These are phyloP conservation scores for Dyspetes luteomarginatus DNA, from an alignment of 2,888 invertebrate genomes.

Conservation along the genomic window DNA sequence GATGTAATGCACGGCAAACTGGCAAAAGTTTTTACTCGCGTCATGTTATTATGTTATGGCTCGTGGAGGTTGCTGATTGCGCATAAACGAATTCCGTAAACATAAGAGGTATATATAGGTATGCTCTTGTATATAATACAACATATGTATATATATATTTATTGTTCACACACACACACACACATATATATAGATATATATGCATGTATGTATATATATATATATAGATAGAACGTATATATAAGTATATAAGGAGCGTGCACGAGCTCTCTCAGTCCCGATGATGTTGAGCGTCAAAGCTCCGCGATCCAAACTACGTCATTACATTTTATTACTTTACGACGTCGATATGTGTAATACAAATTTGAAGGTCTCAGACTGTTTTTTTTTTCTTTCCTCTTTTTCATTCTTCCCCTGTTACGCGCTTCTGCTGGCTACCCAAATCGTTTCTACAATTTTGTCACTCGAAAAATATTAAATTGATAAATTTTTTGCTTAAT, in stretches of 20 bases:
- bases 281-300: conserved; percentile 13
- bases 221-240: too few species aligned
- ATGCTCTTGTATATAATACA: background rate
- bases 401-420: background rate
- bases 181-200: conserved; percentile 13
- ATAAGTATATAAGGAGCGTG: background rate
- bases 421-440: background rate
- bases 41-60: conserved; percentile 60
- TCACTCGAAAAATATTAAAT: background rate
- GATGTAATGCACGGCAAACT: background rate
- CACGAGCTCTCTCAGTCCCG: conserved; percentile 1
- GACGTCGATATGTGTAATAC: too few species aligned
- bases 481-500: background rate
- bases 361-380: too few species aligned
- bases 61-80: conserved; percentile 70
- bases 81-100: conserved; percentile 68
- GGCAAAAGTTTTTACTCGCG: conserved; percentile 15
- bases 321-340: conserved; percentile 30
- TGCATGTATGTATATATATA: too few species aligned
- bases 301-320: background rate
- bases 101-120: conserved; percentile 31
- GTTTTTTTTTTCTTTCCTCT: too few species aligned
- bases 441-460: background rate
- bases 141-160: too few species aligned
- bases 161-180: too few species aligned